A percentile compares a stretch with the other conserved stretches of the same genome.
Evolutionary conservation across 2,113 vertebrate genomes (phyloP).

Genomic region (Oncorhynchus masou): DNA sequence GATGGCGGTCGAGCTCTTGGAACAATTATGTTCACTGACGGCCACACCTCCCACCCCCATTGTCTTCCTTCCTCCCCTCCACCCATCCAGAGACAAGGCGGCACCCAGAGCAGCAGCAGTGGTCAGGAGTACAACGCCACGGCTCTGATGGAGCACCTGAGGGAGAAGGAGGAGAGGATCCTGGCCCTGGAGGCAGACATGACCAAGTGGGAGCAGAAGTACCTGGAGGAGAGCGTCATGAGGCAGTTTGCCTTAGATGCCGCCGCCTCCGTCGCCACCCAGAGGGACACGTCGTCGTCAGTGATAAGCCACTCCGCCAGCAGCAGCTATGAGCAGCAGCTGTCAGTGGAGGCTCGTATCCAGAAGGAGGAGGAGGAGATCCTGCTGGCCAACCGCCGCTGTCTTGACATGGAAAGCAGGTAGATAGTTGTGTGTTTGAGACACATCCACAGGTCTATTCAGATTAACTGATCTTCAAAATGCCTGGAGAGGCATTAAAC

Average conservation of each 20-base stretch:
- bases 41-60: neutral
- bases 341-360: constrained; percentile 90
- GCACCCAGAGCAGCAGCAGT: constrained; percentile 72
- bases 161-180: constrained; percentile 95
- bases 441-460: no score
- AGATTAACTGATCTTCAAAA: no score
- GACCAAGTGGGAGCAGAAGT: constrained; percentile 99
- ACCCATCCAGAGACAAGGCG: constrained; percentile 83
- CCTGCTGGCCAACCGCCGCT: constrained; percentile 95
- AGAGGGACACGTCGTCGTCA: constrained; percentile 83
- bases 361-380: constrained; percentile 99
- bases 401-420: constrained; percentile 98
- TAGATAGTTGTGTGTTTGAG: constrained; percentile 38
- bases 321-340: constrained; percentile 86
- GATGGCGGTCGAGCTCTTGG: no score
- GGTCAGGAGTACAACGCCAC: constrained; percentile 84
- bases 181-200: constrained; percentile 97
- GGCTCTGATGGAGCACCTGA: constrained; percentile 90
- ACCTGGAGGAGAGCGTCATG: constrained; percentile 98
- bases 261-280: constrained; percentile 91
- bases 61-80: neutral
- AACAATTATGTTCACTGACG: no score
- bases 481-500: no score
- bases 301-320: constrained; percentile 87
- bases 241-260: constrained; percentile 96